A percentile compares a stretch with the other conserved stretches of the same genome.
Evolutionary conservation across 2,888 invertebrate genomes (phyloP).

Genomic region (Hemicrepidius hirtus): DNA sequence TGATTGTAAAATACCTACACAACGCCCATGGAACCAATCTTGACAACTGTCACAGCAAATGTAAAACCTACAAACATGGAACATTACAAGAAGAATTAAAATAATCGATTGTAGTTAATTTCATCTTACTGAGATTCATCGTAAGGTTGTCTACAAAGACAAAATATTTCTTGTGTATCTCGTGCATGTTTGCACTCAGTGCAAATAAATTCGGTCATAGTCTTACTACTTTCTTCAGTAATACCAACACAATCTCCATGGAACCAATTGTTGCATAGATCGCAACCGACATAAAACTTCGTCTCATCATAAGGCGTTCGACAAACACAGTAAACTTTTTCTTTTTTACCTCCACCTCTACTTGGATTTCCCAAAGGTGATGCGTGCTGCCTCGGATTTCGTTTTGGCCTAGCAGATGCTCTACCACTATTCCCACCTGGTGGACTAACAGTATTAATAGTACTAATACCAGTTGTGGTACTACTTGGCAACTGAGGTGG

Average conservation of each 20-base stretch:
- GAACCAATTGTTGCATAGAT: slow-evolving; percentile 98
- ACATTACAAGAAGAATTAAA: slow-evolving; percentile 22
- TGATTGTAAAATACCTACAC: slow-evolving; percentile 95
- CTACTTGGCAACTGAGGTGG: slow-evolving; percentile 59
- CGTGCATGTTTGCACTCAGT: slow-evolving; percentile 89
- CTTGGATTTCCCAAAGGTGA: slow-evolving; percentile 57
- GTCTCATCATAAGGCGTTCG: slow-evolving; percentile 96
- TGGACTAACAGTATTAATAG: slow-evolving; percentile 27
- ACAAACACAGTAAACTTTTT: slow-evolving; percentile 93
- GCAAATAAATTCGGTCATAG: slow-evolving; percentile 92
- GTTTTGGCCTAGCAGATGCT: slow-evolving; percentile 66
- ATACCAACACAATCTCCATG: slow-evolving; percentile 98
- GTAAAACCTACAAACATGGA: slow-evolving; percentile 85
- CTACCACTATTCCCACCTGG: slow-evolving; percentile 31
- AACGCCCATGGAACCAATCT: slow-evolving; percentile 99
- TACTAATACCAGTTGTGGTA: slow-evolving; percentile 29
- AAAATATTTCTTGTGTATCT: slow-evolving; percentile 95
- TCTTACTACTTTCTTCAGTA: slow-evolving; percentile 92
- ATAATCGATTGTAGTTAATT: slow-evolving; percentile 1
- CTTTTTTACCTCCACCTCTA: slow-evolving; percentile 74
- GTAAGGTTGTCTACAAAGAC: slow-evolving; percentile 96
- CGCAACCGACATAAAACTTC: slow-evolving; percentile 98
- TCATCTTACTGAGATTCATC: slow-evolving; percentile 94
- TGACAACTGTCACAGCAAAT: slow-evolving; percentile 99
- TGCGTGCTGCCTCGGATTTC: slow-evolving; percentile 57